These are phyloP conservation scores for Alligator mississippiensis DNA, from an alignment of 2,113 vertebrate species.

Conservation along the genomic window DNA sequence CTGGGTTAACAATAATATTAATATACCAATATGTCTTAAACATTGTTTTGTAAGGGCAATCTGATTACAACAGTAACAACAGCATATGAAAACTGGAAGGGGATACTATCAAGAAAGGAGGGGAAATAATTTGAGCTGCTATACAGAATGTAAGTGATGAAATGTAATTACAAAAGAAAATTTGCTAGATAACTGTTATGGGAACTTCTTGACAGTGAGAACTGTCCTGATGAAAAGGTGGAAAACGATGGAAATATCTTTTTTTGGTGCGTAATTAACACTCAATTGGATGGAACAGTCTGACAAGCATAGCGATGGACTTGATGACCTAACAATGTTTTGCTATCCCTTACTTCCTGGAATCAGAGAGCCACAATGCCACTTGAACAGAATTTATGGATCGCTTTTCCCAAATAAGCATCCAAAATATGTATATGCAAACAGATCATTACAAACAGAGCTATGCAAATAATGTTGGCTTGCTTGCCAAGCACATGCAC, in stretches of 20 bases:
- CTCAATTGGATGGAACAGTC: not conserved
- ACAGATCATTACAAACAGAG: not conserved
- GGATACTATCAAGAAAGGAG: not conserved
- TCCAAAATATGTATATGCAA: not conserved
- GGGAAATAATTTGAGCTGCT: not conserved
- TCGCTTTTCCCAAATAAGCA: slow-evolving; percentile 64
- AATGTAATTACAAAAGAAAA: not conserved
- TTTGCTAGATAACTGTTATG: slow-evolving; percentile 23
- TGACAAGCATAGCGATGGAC: slow-evolving; percentile 64
- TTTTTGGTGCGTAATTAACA: not conserved
- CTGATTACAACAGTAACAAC: not conserved
- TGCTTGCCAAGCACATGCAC: not conserved
- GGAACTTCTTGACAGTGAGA: slow-evolving; percentile 59
- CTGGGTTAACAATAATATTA: not conserved
- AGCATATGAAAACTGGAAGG: not conserved
- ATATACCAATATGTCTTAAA: not conserved
- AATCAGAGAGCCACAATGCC: slow-evolving; percentile 63
- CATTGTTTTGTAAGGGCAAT: not conserved
- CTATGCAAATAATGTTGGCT: not conserved
- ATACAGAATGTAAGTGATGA: fast-evolving
- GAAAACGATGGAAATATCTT: not conserved
- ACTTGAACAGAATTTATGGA: slow-evolving; percentile 49
- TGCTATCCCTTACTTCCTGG: slow-evolving; percentile 74
- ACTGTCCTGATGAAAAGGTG: not conserved
- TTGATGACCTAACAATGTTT: slow-evolving; percentile 59